These are phyloP conservation scores for Eutrigla gurnardus DNA, from an alignment of 2,797 vertebrate genomes.

Conservation along the genomic window DNA sequence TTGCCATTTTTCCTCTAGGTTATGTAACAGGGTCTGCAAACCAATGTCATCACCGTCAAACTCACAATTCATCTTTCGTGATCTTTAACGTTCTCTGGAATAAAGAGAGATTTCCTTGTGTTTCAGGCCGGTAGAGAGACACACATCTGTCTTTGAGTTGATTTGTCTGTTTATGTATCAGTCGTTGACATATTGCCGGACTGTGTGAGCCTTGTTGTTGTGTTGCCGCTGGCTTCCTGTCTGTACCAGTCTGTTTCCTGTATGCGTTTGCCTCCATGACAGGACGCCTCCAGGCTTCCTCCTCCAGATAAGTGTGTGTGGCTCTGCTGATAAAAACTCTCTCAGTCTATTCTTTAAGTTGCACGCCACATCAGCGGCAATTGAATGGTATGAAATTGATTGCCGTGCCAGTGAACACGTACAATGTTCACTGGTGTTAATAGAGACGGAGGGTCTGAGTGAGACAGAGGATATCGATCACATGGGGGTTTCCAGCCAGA, in stretches of 20 bases:
- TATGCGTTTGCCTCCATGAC: conserved; percentile 57
- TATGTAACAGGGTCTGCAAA: not conserved
- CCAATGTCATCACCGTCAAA: not conserved
- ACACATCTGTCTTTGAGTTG: conserved; percentile 10
- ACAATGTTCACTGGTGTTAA: conserved; percentile 74
- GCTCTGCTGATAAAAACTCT: conserved; percentile 72
- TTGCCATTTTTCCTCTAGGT: too few species aligned
- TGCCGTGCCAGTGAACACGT: conserved; percentile 54
- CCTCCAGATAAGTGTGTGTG: conserved; percentile 63
- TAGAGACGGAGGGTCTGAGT: conserved; percentile 55
- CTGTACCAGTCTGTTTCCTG: conserved; percentile 77
- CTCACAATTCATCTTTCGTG: not conserved
- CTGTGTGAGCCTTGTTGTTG: conserved; percentile 45
- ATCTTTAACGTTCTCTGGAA: not conserved
- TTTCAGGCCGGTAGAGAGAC: conserved; percentile 17
- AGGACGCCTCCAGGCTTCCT: conserved; percentile 75
- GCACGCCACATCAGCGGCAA: conserved; percentile 20
- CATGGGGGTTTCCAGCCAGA: conserved; percentile 29
- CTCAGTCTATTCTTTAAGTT: conserved; percentile 50
- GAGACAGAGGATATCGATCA: conserved; percentile 26
- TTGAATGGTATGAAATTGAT: conserved; percentile 62
- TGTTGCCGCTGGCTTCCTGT: conserved; percentile 69
- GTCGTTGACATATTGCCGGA: conserved; percentile 40
- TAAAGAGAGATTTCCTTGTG: not conserved
- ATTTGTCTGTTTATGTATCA: conserved; percentile 65